Percentiles rank a stretch among this genome's conserved stretches.
These are phyloP conservation scores for Diabrotica balteata DNA, from an alignment of 2,888 invertebrate species.

Conservation along the genomic window DNA sequence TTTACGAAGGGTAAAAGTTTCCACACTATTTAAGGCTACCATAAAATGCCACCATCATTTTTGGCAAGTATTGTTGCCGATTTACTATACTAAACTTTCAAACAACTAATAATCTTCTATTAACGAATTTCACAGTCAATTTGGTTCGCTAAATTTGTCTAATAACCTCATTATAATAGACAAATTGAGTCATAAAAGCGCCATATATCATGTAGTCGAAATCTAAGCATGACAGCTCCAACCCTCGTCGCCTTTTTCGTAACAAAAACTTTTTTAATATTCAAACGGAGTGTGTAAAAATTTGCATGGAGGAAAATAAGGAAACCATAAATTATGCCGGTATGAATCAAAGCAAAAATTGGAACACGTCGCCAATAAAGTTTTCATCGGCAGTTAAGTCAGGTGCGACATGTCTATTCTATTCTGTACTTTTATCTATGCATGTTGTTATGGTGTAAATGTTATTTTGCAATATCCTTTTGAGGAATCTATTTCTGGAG, in stretches of 20 bases:
- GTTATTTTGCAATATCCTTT: constrained; percentile 22
- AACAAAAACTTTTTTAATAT: constrained; percentile 16
- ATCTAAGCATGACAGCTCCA: constrained; percentile 8
- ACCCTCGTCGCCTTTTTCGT: background rate
- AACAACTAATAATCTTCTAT: background rate
- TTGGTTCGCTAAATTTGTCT: background rate
- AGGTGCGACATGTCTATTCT: constrained; percentile 13
- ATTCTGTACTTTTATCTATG: constrained; percentile 13
- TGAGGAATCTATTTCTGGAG: too few relatives aligned
- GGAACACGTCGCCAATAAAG: constrained; percentile 7
- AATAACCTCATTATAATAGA: constrained; percentile 20
- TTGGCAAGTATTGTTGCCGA: too few relatives aligned
- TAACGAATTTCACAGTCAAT: background rate
- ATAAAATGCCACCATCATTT: too few relatives aligned
- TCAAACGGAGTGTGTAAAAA: constrained; percentile 11
- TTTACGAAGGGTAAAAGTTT: background rate
- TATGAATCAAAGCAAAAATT: constrained; percentile 18
- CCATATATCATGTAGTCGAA: constrained; percentile 13
- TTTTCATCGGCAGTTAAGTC: constrained; percentile 7
- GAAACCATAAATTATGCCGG: constrained; percentile 19
- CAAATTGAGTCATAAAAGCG: constrained; percentile 16
- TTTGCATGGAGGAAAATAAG: constrained; percentile 18
- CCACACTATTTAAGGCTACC: too few relatives aligned
- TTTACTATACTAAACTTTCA: background rate
- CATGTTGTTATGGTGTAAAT: constrained; percentile 4